Percentiles rank a stretch among this genome's conserved stretches.
phyloP scores from a whole-genome alignment of 2,797 vertebrate genomes.

The Thamnophis elegans region DNA sequence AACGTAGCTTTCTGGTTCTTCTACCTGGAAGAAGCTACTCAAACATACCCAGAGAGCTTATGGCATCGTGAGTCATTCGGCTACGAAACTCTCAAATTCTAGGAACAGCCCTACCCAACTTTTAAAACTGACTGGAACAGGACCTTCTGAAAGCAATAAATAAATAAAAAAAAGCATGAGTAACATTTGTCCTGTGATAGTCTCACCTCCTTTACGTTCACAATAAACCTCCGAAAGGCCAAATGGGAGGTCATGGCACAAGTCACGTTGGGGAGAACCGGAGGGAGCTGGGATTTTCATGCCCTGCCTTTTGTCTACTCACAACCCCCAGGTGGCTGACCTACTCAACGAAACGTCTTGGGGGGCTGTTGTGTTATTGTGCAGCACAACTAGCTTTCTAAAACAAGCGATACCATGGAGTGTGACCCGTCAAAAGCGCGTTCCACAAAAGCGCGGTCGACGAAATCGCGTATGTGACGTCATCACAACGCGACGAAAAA shows the following conservation, averaged over 20 bases:
- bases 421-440: no score
- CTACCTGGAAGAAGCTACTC: not conserved
- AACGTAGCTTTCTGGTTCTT: not conserved
- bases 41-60: slow-evolving; percentile 4
- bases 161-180: not conserved
- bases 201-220: not conserved
- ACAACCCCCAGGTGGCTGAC: no score
- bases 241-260: not conserved
- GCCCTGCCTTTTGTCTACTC: not conserved
- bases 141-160: not conserved
- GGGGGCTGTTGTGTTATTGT: not conserved
- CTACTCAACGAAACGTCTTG: not conserved
- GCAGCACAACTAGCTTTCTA: not conserved
- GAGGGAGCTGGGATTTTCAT: not conserved
- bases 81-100: slow-evolving; percentile 33
- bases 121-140: slow-evolving; percentile 5
- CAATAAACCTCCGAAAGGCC: not conserved
- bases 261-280: not conserved
- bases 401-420: not conserved
- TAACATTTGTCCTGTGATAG: not conserved
- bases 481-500: no score
- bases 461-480: no score
- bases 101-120: slow-evolving; percentile 5
- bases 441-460: no score
- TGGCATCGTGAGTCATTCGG: slow-evolving; percentile 9